Base-by-base conservation (phyloP, 1,140 invertebrate genomes). In the Lasioglossum albipes region DNA sequence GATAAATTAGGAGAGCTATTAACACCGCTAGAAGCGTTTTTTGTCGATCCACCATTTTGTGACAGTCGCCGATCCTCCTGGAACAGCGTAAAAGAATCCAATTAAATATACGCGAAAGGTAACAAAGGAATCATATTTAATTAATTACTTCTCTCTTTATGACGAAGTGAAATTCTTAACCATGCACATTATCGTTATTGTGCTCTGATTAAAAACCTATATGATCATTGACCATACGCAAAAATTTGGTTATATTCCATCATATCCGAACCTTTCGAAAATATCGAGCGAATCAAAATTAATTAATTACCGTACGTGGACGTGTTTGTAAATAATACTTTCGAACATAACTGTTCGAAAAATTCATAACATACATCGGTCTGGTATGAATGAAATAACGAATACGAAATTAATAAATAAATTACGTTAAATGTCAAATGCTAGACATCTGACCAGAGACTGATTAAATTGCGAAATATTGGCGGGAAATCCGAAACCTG, bases 1-100 rank as follows among this genome's bases (percentile, higher is more conserved):
- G 88, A 79, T 91, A 92, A 79, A 91, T 90, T 42, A 92, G 79
- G 4, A 92, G 82, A 80, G 90, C 88, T 78, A 92, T 77, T 85
- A 91, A 83, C 66, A 91, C 81, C 64, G 80, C 84, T 70, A 91
- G 75, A 72, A 91, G 78, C 36, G 83, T 79, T 81, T 81, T 89
- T 82, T 89, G 87, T 68, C 87, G 83, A 87, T 89, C 84, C 75
- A 91, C 87, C 91, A 92, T 92, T 83, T 87, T 90, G 84, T 45
- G 65, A 77, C 80, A 62, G 85, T 88, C 89, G 89, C 89, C 75
- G 87, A 85, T 84, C 77, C 84, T 86, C 67, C 90, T 91, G 75
- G 2, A 90, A 90, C 69, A 84, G 22, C 65, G 74, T n/a, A n/a
- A 70, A 59, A 67, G 61, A 61, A 62, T 18, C 36, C 41, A 68